Base-by-base conservation (phyloP, 2,113 vertebrate genomes). In the Hirundichthys speculiger region DNA sequence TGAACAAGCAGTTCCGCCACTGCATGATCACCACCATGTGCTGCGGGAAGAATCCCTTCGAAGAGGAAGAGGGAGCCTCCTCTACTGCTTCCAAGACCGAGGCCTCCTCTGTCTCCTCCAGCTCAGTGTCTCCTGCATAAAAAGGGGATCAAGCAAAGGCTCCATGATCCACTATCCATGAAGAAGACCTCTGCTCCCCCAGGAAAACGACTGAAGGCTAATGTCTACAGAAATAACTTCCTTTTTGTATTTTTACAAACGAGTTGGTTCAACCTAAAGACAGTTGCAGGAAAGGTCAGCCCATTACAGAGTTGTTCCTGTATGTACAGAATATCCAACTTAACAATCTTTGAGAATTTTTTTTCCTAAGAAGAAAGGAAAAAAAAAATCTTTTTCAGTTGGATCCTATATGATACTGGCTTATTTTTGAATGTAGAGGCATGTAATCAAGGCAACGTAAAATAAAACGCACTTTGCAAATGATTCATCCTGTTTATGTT, bases 1-100 rank as follows among this genome's bases (percentile, higher is more conserved):
- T 99, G 96, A 99, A 99, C 88, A 99, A 96, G 90, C 97, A 98
- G 95, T 99, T 99, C 94, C 96, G 97, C 78, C 89, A 94, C 92
- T 98, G 96, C 94, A 98, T 99, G 97, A 88, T 98, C 88, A 99
- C 95, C 66, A 98, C 97, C 18, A 83, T 99, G 65, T 99, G 95
- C 94, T 99, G 96, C 0, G 97, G 97, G 57, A 98, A 97, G 94
- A 98, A 95, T 79, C 95, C 93, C 0, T 93, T 99, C 59, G 95
- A 92, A 15, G 92, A 91, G 52, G 96, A 98, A 0, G 98, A 98
- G 13, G 93, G 90, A 18, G 92, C 92, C 0, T 96, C 96, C 55
- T 90, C 92, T 56, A 92, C 92, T 0, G 90, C 93, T 70, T 92
- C 91, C 83, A 99, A 97, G 93, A 99, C 96, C 73, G 97, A 99